phyloP scores from a whole-genome alignment of 92 coral and sea anemone species.

The Scolanthus callimorphus region DNA sequence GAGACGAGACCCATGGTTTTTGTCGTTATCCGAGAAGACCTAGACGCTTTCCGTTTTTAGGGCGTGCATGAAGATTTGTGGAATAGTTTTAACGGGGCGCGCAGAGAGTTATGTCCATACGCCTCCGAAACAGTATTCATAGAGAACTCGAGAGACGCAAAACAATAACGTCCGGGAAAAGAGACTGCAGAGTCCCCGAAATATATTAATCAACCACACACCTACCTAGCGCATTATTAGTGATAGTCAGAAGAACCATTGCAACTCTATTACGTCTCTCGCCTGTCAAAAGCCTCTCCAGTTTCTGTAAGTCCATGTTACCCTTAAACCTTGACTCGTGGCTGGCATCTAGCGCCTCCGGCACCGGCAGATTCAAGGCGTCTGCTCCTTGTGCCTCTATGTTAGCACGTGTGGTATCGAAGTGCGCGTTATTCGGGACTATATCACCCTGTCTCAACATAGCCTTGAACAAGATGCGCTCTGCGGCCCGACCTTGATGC shows the following conservation, averaged over 20 bases:
- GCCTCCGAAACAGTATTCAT: too few relatives aligned
- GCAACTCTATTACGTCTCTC: conserved; percentile 16
- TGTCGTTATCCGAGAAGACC: too few relatives aligned
- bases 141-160: too few relatives aligned
- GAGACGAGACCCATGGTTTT: too few relatives aligned
- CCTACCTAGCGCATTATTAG: conserved; percentile 47
- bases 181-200: too few relatives aligned
- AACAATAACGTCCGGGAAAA: too few relatives aligned
- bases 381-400: conserved; percentile 56
- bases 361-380: conserved; percentile 49
- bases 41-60: too few relatives aligned
- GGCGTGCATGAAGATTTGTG: too few relatives aligned
- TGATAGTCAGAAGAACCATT: conserved; percentile 56
- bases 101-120: too few relatives aligned
- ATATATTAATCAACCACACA: too few relatives aligned
- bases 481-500: conserved; percentile 84
- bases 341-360: conserved; percentile 41
- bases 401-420: conserved; percentile 65
- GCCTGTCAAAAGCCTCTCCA: conserved; percentile 25
- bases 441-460: conserved; percentile 41
- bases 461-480: conserved; percentile 59
- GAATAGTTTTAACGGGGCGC: too few relatives aligned
- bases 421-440: conserved; percentile 73
- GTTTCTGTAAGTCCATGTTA: conserved; percentile 50
- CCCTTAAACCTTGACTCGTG: conserved; percentile 55